These are phyloP conservation scores for Poecilus cupreus DNA, from an alignment of 2,888 invertebrate species.

Conservation along the genomic window DNA sequence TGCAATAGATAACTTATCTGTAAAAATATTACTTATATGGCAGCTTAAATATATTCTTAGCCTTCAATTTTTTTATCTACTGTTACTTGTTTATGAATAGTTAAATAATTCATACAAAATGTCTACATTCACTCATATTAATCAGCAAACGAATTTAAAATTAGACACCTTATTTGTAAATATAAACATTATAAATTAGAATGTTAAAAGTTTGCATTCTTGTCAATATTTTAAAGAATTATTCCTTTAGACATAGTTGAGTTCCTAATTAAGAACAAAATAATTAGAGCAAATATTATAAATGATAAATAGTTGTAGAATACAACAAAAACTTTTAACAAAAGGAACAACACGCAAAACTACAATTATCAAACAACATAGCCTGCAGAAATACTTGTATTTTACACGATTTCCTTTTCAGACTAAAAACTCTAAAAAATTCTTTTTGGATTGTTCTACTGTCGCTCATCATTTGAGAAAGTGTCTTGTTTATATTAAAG, in stretches of 20 bases:
- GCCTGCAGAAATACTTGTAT: background rate
- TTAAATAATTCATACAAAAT: too few species aligned
- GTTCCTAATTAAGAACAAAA: background rate
- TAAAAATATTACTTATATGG: background rate
- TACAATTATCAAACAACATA: background rate
- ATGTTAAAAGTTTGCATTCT: too few species aligned
- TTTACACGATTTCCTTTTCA: background rate
- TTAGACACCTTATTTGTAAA: too few species aligned
- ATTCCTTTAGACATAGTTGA: background rate
- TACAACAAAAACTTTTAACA: background rate
- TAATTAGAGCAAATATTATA: background rate
- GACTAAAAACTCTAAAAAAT: too few species aligned
- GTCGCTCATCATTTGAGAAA: background rate
- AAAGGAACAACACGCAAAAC: conserved; percentile 17
- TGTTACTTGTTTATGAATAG: too few species aligned
- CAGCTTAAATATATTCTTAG: too few species aligned
- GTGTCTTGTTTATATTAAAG: too few species aligned
- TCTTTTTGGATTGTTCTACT: background rate
- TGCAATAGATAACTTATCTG: background rate
- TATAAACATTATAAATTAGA: too few species aligned
- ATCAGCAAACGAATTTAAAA: too few species aligned
- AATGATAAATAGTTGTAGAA: background rate
- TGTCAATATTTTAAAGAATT: too few species aligned
- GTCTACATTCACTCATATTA: too few species aligned
- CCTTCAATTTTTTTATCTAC: too few species aligned